Evolutionary conservation across 2,113 vertebrate genomes (phyloP), one percentile per base, ranked within the genome.

Genomic region (Apteryx owenii): DNA sequence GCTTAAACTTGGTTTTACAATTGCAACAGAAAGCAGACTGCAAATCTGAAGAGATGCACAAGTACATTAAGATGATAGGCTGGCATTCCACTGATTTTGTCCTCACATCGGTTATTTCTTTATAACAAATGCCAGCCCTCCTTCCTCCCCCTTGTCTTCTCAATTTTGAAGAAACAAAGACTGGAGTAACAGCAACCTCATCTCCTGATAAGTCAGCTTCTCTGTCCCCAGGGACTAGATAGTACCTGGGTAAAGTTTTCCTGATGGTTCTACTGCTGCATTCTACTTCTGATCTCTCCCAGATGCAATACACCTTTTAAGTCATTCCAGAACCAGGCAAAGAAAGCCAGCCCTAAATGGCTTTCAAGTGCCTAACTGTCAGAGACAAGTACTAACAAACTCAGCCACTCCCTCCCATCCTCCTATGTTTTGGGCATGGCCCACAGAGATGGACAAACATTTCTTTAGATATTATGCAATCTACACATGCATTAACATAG

Each of bases 361-460:
- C 76, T 86, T 92, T 68, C 44, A 92, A 90, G 44, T 16, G 28
- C 20, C 0, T 40, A 76, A 68, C 83, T 89, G 73, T 31, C 70
- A 33, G 70, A 95, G 80, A 77, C 94, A 95, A 94, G 95, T 93
- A 97, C 88, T 90, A 97, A 93, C 97, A 97, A n/a, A 46, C 75
- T 58, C 95, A 12, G 85, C 91, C 96, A 95, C 95, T 91, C 95
- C 96, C 95, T 96, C 40, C 79, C 70, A 89, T 77, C 64, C 0
- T 60, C 21, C 79, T 5, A 5, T 12, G 16, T 85, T 96, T 76
- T 94, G 90, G 95, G 95, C 88, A 94, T 0, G 0, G 95, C 79
- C 93, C 68, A 50, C 71, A 81, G 7, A 90, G 19, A 83, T 54
- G 89, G 68, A 85, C 88, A 96, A 82, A 83, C 50, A 82, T 83